Evolutionary conservation across 1,140 invertebrate species (phyloP), one percentile per base, ranked within the genome.

Genomic region (Lordiphosa collinella): DNA sequence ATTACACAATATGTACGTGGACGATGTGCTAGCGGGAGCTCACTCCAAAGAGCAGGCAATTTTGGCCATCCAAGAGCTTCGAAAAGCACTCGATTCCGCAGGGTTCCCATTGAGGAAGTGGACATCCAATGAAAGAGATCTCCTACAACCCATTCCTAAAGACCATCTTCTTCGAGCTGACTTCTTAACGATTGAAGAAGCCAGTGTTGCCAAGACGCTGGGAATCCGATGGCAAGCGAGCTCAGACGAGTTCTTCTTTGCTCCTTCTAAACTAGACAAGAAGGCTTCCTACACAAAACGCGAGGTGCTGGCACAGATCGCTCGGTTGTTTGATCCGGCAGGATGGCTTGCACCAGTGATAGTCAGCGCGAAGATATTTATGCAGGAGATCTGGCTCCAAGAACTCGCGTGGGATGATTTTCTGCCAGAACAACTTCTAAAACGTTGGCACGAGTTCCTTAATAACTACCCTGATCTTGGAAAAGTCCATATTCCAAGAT

Each of bases 321-420:
- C 37, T n/a, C 43, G 48, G 37, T 38, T 90, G 1, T 90, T 87
- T 51, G 89, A 90, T 68, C 87, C 84, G 89, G 12, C 76, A 3
- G 66, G 67, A 5, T 91, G 90, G 90, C 90, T 90, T 51, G 65
- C 86, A 11, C 18, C 18, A 18, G 18, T 18, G 3, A 18, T 18
- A 18, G 18, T 18, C 18, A 18, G 18, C 18, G 18, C 18, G 18
- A 18, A 18, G 4, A 18, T 18, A 3, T 18, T 18, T 3, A 18
- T 25, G 22, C 22, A 25, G 22, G 22, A 25, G 22, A 25, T 25
- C 5, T 25, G 22, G 22, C 6, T 25, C 6, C 22, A 25, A 1
- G 22, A 25, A 25, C 22, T 25, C 5, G 22, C 22, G 0, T 25
- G 22, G 22, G 22, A 25, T 25, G 22, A 6, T 34, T 7, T 10